Evolutionary conservation across 2,113 vertebrate genomes (phyloP).

Genomic region (Progne subis): DNA sequence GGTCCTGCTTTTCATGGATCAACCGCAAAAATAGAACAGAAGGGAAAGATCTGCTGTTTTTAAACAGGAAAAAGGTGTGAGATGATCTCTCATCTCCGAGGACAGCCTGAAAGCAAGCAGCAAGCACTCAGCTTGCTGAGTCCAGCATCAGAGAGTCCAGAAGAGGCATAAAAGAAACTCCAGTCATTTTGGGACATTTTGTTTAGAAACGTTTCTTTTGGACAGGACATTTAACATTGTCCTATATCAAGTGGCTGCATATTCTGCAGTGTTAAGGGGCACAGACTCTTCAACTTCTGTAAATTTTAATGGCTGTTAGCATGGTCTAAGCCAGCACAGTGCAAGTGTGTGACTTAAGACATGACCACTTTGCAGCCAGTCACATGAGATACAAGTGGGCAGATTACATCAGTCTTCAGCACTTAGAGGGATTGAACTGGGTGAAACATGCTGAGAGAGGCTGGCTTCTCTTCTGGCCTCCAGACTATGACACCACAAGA

Average conservation of each 20-base stretch:
- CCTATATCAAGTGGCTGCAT: not conserved
- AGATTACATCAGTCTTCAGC: not conserved
- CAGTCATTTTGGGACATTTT: not conserved
- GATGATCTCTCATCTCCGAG: not conserved
- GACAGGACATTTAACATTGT: not conserved
- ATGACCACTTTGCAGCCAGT: not conserved
- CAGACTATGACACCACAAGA: not conserved
- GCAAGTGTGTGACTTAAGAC: not conserved
- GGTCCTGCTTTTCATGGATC: not conserved
- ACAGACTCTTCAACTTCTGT: not conserved
- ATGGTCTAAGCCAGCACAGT: not conserved
- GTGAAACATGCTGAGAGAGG: not conserved
- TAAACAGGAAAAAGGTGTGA: not conserved
- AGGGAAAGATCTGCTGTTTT: not conserved
- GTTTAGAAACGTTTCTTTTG: not conserved
- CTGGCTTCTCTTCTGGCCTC: not conserved
- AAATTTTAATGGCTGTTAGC: not conserved
- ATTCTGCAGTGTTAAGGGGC: not conserved
- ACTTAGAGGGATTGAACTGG: not conserved
- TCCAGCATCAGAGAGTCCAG: not conserved
- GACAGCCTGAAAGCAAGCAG: not conserved
- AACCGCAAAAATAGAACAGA: not conserved
- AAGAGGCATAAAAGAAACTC: not conserved
- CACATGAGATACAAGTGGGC: rapidly evolving
- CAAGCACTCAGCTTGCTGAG: not conserved